Evolutionary conservation across 2,797 vertebrate species (phyloP).

Genomic region (Holocentrus rufus): DNA sequence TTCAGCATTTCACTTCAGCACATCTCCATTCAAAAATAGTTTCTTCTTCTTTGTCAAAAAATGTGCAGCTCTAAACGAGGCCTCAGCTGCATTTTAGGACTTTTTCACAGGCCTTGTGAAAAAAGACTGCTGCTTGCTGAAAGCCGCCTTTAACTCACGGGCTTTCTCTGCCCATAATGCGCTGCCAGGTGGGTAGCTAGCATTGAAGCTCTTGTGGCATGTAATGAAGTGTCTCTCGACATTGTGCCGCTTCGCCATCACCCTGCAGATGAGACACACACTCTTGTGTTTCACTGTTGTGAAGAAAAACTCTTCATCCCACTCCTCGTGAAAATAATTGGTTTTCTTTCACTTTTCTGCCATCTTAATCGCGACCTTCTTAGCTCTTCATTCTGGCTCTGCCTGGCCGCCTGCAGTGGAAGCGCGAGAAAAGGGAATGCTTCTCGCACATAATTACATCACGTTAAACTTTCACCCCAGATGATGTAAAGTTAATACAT

Average conservation of each 20-base stretch:
- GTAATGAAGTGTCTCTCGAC: constrained; percentile 37
- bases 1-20: no score
- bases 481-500: no score
- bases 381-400: no score
- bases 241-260: constrained; percentile 29
- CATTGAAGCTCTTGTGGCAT: constrained; percentile 9
- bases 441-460: no score
- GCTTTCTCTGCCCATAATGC: neutral
- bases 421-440: no score
- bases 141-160: constrained; percentile 13
- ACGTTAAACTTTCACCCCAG: no score
- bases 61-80: constrained; percentile 34
- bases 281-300: constrained; percentile 1
- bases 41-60: constrained; percentile 38
- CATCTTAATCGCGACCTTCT: no score
- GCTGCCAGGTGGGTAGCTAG: constrained; percentile 19
- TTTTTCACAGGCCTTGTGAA: neutral
- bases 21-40: neutral
- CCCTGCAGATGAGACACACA: constrained; percentile 8
- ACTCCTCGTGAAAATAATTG: neutral
- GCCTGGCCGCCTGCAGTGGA: no score
- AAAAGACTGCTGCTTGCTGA: constrained; percentile 17
- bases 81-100: neutral
- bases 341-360: constrained; percentile 4
- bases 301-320: neutral